These are phyloP conservation scores for Drosophila repletoides DNA, from an alignment of 1,140 invertebrate species.

Conservation along the genomic window DNA sequence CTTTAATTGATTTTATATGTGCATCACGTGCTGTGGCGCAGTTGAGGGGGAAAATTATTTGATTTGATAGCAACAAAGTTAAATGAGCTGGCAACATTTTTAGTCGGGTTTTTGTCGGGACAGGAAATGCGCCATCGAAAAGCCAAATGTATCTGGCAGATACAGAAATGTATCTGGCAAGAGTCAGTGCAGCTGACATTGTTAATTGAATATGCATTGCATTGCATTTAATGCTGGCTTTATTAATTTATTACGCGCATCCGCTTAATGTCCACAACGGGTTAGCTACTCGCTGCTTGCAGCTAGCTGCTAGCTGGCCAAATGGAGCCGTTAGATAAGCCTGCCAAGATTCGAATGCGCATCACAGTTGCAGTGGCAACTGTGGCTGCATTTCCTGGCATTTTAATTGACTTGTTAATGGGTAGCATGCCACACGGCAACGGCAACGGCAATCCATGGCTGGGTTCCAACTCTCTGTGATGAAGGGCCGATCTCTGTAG, in stretches of 20 bases:
- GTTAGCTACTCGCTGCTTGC: background rate
- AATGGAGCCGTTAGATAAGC: conserved; percentile 76
- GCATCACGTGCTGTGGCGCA: conserved; percentile 21
- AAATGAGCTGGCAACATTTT: conserved; percentile 41
- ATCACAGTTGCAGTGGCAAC: conserved; percentile 23
- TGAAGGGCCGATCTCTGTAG: conserved; percentile 19
- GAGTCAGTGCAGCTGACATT: conserved; percentile 50
- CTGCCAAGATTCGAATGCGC: conserved; percentile 23
- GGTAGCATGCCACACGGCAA: conserved; percentile 15
- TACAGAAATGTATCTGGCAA: too few species aligned
- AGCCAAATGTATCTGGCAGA: conserved; percentile 52
- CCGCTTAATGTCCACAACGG: conserved; percentile 60
- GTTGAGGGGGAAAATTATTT: conserved; percentile 1
- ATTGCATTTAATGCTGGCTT: conserved; percentile 74
- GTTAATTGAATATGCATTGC: conserved; percentile 81
- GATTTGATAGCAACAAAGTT: conserved; percentile 26
- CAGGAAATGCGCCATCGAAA: conserved; percentile 71
- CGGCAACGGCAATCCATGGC: too few species aligned
- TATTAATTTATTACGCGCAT: conserved; percentile 82
- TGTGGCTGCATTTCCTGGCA: conserved; percentile 66
- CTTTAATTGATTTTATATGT: conserved; percentile 34
- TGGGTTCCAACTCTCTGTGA: background rate
- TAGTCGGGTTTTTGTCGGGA: conserved; percentile 13
- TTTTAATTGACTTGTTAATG: conserved; percentile 77
- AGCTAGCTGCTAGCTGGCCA: conserved; percentile 34